Conservation (phyloP, 2,888 invertebrate species). For the Peribatodes rhomboidaria region DNA sequence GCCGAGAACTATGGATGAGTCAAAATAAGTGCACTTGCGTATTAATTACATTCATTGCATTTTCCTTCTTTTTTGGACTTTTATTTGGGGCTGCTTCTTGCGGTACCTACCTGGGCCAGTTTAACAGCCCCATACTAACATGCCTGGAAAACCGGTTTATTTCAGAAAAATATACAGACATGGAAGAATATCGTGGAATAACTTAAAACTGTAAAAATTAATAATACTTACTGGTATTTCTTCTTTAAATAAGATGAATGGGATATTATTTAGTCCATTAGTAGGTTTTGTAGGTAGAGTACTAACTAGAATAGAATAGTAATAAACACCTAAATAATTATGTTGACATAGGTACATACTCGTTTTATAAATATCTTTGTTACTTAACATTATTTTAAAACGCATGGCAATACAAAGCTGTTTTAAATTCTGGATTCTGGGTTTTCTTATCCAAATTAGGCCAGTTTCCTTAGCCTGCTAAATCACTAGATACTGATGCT, state of each 20-base stretch:
- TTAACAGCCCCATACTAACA: slow-evolving; percentile 73
- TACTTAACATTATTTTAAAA: background rate
- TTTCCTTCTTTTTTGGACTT: slow-evolving; percentile 66
- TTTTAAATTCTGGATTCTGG: background rate
- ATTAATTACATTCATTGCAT: slow-evolving; percentile 53
- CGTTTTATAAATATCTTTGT: background rate
- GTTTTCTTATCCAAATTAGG: slow-evolving; percentile 5
- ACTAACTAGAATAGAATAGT: background rate
- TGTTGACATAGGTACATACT: background rate
- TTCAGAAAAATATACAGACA: slow-evolving; percentile 55
- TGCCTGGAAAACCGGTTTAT: slow-evolving; percentile 75
- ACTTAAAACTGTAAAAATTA: slow-evolving; percentile 1
- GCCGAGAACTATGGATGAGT: slow-evolving; percentile 62
- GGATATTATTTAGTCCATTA: background rate
- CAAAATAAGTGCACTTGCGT: slow-evolving; percentile 63
- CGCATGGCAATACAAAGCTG: background rate
- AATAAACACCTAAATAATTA: background rate
- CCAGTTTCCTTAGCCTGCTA: background rate
- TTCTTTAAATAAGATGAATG: slow-evolving; percentile 6
- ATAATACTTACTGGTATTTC: background rate
- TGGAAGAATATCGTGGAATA: slow-evolving; percentile 66
- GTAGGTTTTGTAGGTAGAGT: background rate
- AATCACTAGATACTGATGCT: too few species aligned
- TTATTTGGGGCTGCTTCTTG: slow-evolving; percentile 75
- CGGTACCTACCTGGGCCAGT: slow-evolving; percentile 67